A percentile compares a stretch with the other conserved stretches of the same genome.
Conservation (phyloP, 2,113 vertebrate species). For the Tychaedon coryphoeus region DNA sequence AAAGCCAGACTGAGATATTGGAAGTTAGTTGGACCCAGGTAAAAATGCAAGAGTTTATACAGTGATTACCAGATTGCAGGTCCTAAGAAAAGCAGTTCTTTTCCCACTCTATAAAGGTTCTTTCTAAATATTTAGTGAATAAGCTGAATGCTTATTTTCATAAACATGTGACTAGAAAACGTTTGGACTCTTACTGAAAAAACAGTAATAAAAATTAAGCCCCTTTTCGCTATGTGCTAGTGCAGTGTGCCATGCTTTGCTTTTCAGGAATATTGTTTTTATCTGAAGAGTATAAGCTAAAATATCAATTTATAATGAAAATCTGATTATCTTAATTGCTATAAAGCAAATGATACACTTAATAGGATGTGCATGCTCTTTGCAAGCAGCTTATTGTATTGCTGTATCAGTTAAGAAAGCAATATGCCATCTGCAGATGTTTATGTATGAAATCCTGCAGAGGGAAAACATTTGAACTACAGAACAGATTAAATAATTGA, state of each 20-base stretch:
- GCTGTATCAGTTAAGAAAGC: not conserved
- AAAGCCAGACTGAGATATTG: not conserved
- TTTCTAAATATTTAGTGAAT: not conserved
- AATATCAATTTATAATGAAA: not conserved
- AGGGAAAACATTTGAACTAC: slow-evolving; percentile 15
- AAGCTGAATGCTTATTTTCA: not conserved
- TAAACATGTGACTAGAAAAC: not conserved
- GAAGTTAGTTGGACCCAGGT: not conserved
- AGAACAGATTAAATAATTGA: slow-evolving; percentile 29
- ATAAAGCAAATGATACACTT: not conserved
- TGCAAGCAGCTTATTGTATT: not conserved
- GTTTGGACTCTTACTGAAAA: not conserved
- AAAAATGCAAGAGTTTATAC: not conserved
- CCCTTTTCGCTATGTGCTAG: not conserved
- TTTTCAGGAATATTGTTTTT: not conserved
- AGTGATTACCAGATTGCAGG: not conserved
- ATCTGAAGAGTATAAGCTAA: not conserved
- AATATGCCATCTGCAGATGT: slow-evolving; percentile 44
- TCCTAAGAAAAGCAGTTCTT: not conserved
- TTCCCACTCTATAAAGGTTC: not conserved
- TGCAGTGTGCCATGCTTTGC: not conserved
- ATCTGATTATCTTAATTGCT: not conserved
- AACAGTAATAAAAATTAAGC: not conserved
- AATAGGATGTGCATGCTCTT: not conserved
- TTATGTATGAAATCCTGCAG: slow-evolving; percentile 23